A percentile compares a stretch with the other conserved stretches of the same genome.
phyloP scores from a whole-genome alignment of 2,797 vertebrate genomes.

The Sebastes elongatus region DNA sequence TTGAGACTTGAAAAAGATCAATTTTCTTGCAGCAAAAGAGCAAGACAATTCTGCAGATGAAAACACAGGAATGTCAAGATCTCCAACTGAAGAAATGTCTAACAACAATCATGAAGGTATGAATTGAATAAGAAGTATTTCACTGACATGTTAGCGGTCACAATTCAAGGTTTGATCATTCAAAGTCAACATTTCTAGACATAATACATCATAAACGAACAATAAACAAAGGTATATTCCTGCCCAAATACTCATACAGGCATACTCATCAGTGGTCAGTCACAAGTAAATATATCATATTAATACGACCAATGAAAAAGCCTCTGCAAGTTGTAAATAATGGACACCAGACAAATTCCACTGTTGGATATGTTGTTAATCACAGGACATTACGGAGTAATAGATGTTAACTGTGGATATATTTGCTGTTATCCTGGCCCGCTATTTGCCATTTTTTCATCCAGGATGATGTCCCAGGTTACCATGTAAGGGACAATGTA shows the following conservation, averaged over 20 bases:
- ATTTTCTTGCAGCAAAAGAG: constrained; percentile 47
- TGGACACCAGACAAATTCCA: not conserved
- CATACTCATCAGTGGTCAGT: not conserved
- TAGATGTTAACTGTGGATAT: not conserved
- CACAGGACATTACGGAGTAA: not conserved
- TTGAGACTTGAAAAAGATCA: not conserved
- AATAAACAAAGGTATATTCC: not conserved
- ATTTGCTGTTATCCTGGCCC: not conserved
- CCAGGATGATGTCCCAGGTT: not conserved
- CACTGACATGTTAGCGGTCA: not conserved
- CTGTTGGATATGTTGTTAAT: not conserved
- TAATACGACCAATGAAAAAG: not conserved
- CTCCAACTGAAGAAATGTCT: constrained; percentile 36
- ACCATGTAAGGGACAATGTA: no score
- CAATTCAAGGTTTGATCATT: not conserved
- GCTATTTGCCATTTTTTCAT: not conserved
- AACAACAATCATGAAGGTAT: constrained; percentile 51
- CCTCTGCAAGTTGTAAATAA: not conserved
- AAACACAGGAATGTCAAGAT: constrained; percentile 46
- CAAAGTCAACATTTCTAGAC: not conserved
- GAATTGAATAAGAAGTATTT: not conserved
- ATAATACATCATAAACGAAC: not conserved
- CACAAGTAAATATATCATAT: not conserved
- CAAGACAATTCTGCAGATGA: constrained; percentile 47
- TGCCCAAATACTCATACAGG: not conserved